Evolutionary conservation across 2,113 vertebrate genomes (phyloP).

Genomic region (Neofelis nebulosa): DNA sequence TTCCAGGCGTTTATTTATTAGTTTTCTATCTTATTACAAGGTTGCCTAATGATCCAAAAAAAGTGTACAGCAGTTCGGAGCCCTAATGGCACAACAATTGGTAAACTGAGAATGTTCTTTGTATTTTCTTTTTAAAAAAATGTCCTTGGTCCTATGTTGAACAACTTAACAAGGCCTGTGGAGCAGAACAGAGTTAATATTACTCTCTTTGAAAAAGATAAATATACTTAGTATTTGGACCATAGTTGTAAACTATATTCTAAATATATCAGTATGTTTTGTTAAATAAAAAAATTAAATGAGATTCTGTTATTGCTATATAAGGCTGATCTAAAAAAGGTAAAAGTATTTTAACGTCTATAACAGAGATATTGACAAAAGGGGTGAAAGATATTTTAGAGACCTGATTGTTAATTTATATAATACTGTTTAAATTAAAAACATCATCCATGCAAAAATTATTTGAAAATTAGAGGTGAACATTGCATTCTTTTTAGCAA

Average conservation of each 20-base stretch:
- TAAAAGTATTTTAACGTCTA: slow-evolving; percentile 49
- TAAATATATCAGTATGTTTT: slow-evolving; percentile 55
- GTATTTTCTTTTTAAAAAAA: slow-evolving; percentile 1
- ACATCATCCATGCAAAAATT: slow-evolving; percentile 20
- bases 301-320: background rate
- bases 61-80: slow-evolving; percentile 60
- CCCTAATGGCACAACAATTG: slow-evolving; percentile 61
- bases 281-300: slow-evolving; percentile 63
- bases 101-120: slow-evolving; percentile 61
- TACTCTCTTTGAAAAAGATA: slow-evolving; percentile 77
- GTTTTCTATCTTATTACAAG: slow-evolving; percentile 61
- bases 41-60: slow-evolving; percentile 73
- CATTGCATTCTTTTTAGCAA: slow-evolving; percentile 33
- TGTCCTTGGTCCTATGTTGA: slow-evolving; percentile 61
- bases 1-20: slow-evolving; percentile 64
- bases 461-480: slow-evolving; percentile 22
- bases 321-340: background rate
- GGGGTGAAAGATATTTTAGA: background rate
- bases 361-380: slow-evolving; percentile 26
- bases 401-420: background rate
- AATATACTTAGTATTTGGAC: slow-evolving; percentile 70
- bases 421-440: slow-evolving; percentile 27
- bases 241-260: slow-evolving; percentile 65
- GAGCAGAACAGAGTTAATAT: slow-evolving; percentile 77
- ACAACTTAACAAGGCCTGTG: slow-evolving; percentile 65